These are phyloP conservation scores for Eudasyphora cyanicolor DNA, from an alignment of 2,888 invertebrate genomes.

Conservation along the genomic window DNA sequence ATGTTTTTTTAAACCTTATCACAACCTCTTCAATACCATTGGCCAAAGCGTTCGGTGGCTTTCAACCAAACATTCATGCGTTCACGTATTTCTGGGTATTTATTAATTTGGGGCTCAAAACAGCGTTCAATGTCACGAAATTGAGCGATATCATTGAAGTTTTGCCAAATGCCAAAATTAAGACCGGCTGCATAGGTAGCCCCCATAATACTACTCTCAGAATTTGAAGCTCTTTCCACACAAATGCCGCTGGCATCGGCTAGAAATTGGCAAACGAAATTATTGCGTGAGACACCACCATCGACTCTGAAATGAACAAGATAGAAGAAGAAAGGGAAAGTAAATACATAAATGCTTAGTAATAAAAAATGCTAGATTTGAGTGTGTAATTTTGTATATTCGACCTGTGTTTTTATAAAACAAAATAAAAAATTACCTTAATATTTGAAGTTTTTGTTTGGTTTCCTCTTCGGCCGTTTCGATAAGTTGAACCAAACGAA, in stretches of 20 bases:
- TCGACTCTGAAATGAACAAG: conserved; percentile 85
- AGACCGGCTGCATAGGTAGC: conserved; percentile 93
- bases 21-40: conserved; percentile 74
- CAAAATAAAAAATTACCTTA: conserved; percentile 82
- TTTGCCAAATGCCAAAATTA: conserved; percentile 89
- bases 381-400: no score
- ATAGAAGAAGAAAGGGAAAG: neutral
- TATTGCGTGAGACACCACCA: conserved; percentile 97
- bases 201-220: conserved; percentile 93
- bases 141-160: conserved; percentile 84
- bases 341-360: no score
- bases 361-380: no score
- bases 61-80: conserved; percentile 75
- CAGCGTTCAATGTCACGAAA: conserved; percentile 82
- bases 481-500: conserved; percentile 89
- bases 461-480: conserved; percentile 87
- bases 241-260: conserved; percentile 89
- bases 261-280: conserved; percentile 93
- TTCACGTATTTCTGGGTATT: conserved; percentile 62
- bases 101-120: conserved; percentile 82
- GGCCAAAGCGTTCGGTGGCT: conserved; percentile 76
- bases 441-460: conserved; percentile 81
- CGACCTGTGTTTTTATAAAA: neutral
- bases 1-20: neutral
- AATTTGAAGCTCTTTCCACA: conserved; percentile 87